Evolutionary conservation across 2,888 invertebrate species (phyloP).

Genomic region (Erebia epiphron): DNA sequence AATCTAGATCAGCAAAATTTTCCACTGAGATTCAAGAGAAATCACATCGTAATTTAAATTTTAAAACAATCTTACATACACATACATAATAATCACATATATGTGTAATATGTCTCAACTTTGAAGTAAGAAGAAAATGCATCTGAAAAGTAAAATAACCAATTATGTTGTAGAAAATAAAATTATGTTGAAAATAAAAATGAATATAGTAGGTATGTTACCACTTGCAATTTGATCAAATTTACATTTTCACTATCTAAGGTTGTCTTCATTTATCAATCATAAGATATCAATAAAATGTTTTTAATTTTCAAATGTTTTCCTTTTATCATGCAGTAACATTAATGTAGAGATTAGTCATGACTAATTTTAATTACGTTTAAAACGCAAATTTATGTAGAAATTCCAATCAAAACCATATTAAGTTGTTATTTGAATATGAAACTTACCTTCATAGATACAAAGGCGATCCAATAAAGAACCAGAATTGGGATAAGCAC

Average conservation of each 20-base stretch:
- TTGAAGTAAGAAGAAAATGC: background rate
- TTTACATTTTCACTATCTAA: too few relatives aligned
- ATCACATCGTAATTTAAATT: background rate
- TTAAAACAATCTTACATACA: too few relatives aligned
- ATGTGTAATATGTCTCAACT: background rate
- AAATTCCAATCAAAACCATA: constrained; percentile 21
- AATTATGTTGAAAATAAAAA: too few relatives aligned
- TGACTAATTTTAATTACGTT: constrained; percentile 33
- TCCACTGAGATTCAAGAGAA: background rate
- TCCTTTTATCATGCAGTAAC: constrained; percentile 19
- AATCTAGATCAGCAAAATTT: constrained; percentile 15
- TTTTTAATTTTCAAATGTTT: constrained; percentile 27
- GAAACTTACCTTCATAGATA: constrained; percentile 65
- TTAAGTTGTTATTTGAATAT: constrained; percentile 22
- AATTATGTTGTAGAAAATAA: too few relatives aligned
- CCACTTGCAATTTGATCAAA: too few relatives aligned
- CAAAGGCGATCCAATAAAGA: constrained; percentile 76
- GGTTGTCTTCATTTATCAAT: background rate
- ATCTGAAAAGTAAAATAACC: too few relatives aligned
- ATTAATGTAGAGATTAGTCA: constrained; percentile 41
- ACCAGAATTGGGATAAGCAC: constrained; percentile 77
- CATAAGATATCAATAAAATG: background rate
- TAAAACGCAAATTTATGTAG: constrained; percentile 32
- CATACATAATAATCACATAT: too few relatives aligned
- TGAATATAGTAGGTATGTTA: too few relatives aligned